These are phyloP conservation scores for Branchinecta sandiegonensis DNA, from an alignment of 2,888 invertebrate genomes.

Conservation along the genomic window DNA sequence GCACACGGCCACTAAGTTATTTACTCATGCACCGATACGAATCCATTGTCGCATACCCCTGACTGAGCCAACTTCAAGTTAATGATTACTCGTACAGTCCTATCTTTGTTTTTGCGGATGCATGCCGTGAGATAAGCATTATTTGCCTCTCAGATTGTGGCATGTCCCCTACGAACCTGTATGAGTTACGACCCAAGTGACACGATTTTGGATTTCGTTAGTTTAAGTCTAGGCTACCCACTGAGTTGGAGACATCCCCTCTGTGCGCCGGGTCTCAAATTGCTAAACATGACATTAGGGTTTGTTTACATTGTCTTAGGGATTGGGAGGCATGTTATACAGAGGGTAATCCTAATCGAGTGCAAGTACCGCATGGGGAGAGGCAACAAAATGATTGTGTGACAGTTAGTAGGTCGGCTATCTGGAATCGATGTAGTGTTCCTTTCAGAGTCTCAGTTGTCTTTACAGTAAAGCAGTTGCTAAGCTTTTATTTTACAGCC, in stretches of 20 bases:
- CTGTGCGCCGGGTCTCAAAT: background rate
- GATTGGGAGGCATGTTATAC: too few relatives aligned
- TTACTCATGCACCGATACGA: too few relatives aligned
- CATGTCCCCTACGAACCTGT: background rate
- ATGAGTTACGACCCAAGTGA: constrained; percentile 8
- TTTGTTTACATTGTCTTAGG: constrained; percentile 5
- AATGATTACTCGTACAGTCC: background rate
- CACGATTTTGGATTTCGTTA: background rate
- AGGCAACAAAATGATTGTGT: too few relatives aligned
- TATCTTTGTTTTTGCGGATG: constrained; percentile 13
- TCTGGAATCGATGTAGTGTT: too few relatives aligned
- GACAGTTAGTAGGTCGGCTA: too few relatives aligned
- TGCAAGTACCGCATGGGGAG: too few relatives aligned
- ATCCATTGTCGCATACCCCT: constrained; percentile 9
- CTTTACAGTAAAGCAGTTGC: too few relatives aligned
- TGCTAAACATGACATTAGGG: constrained; percentile 9
- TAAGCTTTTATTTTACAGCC: too few relatives aligned
- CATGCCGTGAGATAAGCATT: background rate
- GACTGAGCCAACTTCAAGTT: background rate
- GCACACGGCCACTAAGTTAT: too few relatives aligned
- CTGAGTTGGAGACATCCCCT: constrained; percentile 8
- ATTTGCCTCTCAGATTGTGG: background rate
- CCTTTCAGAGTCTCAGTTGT: too few relatives aligned
- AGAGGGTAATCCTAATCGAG: too few relatives aligned
- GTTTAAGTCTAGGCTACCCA: background rate